Base-by-base conservation (phyloP, 2,888 invertebrate species). In the Drosophila meridiana region DNA sequence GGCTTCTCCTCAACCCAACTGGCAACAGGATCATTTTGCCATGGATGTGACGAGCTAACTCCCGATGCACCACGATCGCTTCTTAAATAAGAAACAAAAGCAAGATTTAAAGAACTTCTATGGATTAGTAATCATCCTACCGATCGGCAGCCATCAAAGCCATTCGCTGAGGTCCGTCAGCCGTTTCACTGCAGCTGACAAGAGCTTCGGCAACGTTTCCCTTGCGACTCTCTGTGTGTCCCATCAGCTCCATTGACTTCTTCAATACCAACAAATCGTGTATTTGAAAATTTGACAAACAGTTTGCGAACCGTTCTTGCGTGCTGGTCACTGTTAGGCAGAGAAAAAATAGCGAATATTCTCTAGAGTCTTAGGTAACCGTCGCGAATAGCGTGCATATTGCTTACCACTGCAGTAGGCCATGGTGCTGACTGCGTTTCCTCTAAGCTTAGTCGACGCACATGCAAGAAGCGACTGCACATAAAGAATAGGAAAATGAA, bases 241-340 rank as follows among this genome's bases (percentile, higher is more conserved):
- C 56, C 57, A 93, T 81, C 11, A 82, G 65, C 30, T 91, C 73
- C 56, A 93, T 70, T 3, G 93, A 93, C 65, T 89, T 89, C 64
- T 91, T 94, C 3, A 97, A 93, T 69, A 94, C 93, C n/a, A 97
- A 92, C 34, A 97, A 93, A 82, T 96, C 95, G 4, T 96, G 94
- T 70, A 97, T 84, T 3, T 96, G 95, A 59, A 97, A 91, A 89
- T 96, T 96, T 88, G 95, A 95, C 40, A 97, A 79, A 43, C 87
- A 87, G 52, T 71, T 77, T 53, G 73, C 89, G 66, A 87, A 87
- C 7, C 74, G 75, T 28, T 84, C 65, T 20, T 87, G 84, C 20
- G 81, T 74, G 64, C 80, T 79, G 20, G 61, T 72, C 57, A 86
- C 89, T 86, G 28, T 42, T 32, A 8, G 2, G 13, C 52, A 70